Percentiles rank a stretch among this genome's conserved stretches.
phyloP scores from a whole-genome alignment of 2,888 invertebrate genomes.

The Eristalis pertinax region DNA sequence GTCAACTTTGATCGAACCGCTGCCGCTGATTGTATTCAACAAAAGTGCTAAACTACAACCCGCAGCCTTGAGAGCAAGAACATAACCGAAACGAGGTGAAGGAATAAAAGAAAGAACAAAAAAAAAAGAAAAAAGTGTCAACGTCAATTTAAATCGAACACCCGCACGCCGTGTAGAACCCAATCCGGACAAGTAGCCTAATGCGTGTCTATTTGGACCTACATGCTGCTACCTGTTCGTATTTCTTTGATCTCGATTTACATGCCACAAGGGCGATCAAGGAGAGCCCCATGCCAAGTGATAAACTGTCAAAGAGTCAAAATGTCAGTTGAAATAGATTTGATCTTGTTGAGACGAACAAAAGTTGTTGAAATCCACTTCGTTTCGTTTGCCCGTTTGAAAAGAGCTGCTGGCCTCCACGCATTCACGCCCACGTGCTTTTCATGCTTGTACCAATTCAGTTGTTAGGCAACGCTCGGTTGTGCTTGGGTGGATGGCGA shows the following conservation, averaged over 20 bases:
- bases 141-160: conserved; percentile 28
- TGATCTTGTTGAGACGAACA: conserved; percentile 41
- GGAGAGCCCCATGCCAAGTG: background rate
- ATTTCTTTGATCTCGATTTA: conserved; percentile 45
- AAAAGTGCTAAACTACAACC: conserved; percentile 13
- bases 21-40: background rate
- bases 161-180: background rate
- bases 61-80: conserved; percentile 7
- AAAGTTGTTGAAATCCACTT: conserved; percentile 36
- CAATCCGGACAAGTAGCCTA: conserved; percentile 27
- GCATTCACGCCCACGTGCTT: conserved; percentile 60
- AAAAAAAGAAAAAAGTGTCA: conserved; percentile 21
- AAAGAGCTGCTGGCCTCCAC: conserved; percentile 48
- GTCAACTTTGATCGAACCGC: conserved; percentile 26
- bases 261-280: background rate
- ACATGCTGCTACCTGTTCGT: conserved; percentile 45
- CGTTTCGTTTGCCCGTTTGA: conserved; percentile 20
- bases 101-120: background rate
- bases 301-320: conserved; percentile 8
- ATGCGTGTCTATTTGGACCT: conserved; percentile 9
- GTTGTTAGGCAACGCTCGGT: conserved; percentile 37
- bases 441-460: conserved; percentile 10
- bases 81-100: background rate
- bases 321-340: conserved; percentile 39
- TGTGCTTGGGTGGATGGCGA: conserved; percentile 45